Evolutionary conservation across 2,888 invertebrate genomes (phyloP).

Genomic region (Lutraria lutraria): DNA sequence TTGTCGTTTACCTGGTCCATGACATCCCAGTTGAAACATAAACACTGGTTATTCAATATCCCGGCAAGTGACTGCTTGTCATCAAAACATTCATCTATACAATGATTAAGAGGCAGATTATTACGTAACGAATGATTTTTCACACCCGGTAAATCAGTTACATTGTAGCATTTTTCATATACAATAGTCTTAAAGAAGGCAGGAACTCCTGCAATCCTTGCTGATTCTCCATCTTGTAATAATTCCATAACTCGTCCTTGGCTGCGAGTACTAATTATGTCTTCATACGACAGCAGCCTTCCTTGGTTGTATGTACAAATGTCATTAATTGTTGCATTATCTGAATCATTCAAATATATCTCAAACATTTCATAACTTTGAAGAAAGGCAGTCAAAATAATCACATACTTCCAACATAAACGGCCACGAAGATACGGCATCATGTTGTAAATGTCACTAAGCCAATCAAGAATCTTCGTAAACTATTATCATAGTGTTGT

Average conservation of each 20-base stretch:
- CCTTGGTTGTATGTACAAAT: not conserved
- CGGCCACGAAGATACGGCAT: no score
- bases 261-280: not conserved
- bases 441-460: no score
- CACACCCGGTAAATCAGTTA: not conserved
- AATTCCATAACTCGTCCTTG: not conserved
- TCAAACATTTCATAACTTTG: not conserved
- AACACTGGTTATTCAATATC: not conserved
- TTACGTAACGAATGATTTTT: not conserved
- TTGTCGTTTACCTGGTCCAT: not conserved
- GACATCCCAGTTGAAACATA: not conserved
- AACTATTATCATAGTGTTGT: no score
- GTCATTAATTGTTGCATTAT: not conserved
- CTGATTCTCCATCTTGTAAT: not conserved
- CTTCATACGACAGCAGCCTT: not conserved
- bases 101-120: not conserved
- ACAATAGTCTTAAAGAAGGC: not conserved
- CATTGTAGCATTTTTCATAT: not conserved
- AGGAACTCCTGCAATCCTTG: not conserved
- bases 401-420: no score
- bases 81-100: not conserved
- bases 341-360: not conserved
- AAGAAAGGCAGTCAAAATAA: no score
- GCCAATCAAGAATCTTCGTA: no score
- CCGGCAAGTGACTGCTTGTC: not conserved